These are phyloP conservation scores for Diorhabda carinulata DNA, from an alignment of 1,140 invertebrate species.

Conservation along the genomic window DNA sequence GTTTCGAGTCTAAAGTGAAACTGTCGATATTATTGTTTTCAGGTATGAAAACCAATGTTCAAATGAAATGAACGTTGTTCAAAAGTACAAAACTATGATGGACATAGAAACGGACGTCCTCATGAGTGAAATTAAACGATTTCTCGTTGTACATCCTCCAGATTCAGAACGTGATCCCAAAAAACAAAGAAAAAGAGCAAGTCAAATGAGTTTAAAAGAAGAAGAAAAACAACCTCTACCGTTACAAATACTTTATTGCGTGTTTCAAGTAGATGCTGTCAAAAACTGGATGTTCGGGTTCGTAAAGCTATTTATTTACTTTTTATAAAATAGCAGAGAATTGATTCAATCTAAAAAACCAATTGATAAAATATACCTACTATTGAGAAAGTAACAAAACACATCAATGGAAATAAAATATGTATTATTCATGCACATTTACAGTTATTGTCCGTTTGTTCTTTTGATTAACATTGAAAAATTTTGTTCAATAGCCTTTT, in stretches of 20 bases:
- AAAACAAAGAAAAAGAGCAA: slow-evolving; percentile 27
- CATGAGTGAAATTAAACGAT: slow-evolving; percentile 27
- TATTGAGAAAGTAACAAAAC: too few relatives aligned
- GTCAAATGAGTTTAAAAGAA: slow-evolving; percentile 20
- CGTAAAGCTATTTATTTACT: not conserved
- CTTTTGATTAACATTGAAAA: too few relatives aligned
- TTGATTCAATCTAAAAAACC: too few relatives aligned
- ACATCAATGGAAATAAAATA: too few relatives aligned
- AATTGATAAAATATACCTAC: too few relatives aligned
- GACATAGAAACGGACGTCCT: slow-evolving; percentile 27
- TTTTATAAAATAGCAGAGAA: too few relatives aligned
- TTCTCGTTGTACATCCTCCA: slow-evolving; percentile 25
- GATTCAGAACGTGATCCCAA: slow-evolving; percentile 29
- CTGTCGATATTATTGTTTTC: not conserved
- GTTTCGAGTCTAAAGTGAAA: not conserved
- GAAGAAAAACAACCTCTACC: slow-evolving; percentile 25
- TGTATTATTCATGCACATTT: too few relatives aligned
- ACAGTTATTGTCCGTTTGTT: too few relatives aligned
- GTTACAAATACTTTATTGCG: slow-evolving; percentile 26
- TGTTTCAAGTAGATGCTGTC: slow-evolving; percentile 31
- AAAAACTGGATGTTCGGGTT: slow-evolving; percentile 37
- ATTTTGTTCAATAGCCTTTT: too few relatives aligned
- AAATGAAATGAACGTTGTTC: slow-evolving; percentile 18
- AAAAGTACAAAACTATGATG: slow-evolving; percentile 25
- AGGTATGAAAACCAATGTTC: slow-evolving; percentile 23